Evolutionary conservation across 2,888 invertebrate genomes (phyloP).

Genomic region (Anagyrus pseudococci): DNA sequence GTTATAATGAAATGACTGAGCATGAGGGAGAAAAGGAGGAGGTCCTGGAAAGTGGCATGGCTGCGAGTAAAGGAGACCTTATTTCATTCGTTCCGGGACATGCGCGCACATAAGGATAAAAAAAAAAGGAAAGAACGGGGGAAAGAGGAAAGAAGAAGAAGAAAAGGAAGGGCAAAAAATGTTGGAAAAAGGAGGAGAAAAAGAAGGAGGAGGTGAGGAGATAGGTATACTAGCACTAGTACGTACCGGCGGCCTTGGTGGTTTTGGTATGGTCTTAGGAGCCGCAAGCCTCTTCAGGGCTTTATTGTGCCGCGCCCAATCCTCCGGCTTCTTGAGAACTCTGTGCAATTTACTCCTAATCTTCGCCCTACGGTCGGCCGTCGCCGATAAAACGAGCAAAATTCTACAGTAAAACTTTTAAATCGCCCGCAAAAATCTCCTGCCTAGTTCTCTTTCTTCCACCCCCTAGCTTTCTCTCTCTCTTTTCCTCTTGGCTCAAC

Average conservation of each 20-base stretch:
- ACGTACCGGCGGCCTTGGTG: constrained; percentile 41
- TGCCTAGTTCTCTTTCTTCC: too few species aligned
- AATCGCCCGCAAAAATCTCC: neutral
- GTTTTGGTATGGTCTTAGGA: constrained; percentile 43
- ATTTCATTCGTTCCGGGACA: neutral
- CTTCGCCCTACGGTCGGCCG: constrained; percentile 37
- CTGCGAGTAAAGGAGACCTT: too few species aligned
- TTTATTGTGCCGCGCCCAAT: constrained; percentile 49
- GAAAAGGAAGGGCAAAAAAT: neutral
- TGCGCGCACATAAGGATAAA: neutral
- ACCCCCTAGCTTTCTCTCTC: too few species aligned
- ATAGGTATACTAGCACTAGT: neutral
- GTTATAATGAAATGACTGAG: too few species aligned
- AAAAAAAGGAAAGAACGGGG: neutral
- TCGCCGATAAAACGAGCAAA: constrained; percentile 24
- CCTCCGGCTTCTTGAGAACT: constrained; percentile 43
- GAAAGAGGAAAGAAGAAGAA: neutral
- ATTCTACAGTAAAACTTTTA: too few species aligned
- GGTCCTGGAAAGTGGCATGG: too few species aligned
- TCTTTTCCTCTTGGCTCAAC: too few species aligned
- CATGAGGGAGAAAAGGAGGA: too few species aligned
- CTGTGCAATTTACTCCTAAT: constrained; percentile 43
- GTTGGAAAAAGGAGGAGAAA: neutral
- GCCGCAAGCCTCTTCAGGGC: constrained; percentile 44
- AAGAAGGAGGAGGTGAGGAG: neutral